Conservation (phyloP, 1,140 invertebrate genomes). For the Phthorimaea operculella region DNA sequence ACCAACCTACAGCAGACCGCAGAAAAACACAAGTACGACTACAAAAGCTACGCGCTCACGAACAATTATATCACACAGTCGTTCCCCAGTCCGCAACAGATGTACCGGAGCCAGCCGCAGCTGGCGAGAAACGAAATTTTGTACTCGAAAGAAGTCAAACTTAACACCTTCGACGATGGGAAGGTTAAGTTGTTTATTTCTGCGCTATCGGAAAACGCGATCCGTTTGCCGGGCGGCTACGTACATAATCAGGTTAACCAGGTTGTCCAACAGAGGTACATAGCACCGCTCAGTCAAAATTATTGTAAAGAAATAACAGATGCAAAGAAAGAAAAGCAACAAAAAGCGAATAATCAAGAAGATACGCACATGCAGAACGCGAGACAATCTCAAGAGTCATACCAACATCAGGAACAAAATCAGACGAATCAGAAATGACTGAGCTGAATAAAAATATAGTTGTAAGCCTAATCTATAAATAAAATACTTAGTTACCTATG, state of each 20-base stretch:
- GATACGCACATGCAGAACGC: too few relatives aligned
- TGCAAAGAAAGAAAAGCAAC: constrained; percentile 10
- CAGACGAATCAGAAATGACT: too few relatives aligned
- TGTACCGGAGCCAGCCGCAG: constrained; percentile 19
- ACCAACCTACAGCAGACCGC: too few relatives aligned
- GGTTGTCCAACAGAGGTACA: constrained; percentile 6
- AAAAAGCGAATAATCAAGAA: too few relatives aligned
- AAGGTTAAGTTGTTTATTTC: constrained; percentile 28
- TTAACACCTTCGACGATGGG: constrained; percentile 19
- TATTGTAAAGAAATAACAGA: constrained; percentile 9
- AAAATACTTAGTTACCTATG: too few relatives aligned
- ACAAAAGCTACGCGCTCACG: constrained; percentile 35
- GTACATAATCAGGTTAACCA: constrained; percentile 6
- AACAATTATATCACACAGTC: constrained; percentile 29
- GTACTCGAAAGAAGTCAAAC: constrained; percentile 18
- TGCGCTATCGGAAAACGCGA: constrained; percentile 9
- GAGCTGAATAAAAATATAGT: too few relatives aligned
- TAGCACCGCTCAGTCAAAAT: constrained; percentile 3
- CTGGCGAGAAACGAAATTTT: constrained; percentile 20
- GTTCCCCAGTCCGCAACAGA: constrained; percentile 19
- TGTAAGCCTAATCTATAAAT: too few relatives aligned
- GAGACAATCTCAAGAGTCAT: too few relatives aligned
- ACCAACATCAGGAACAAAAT: too few relatives aligned
- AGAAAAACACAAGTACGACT: constrained; percentile 27
- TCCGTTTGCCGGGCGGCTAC: not conserved